Evolutionary conservation across 2,113 vertebrate genomes (phyloP), one percentile per base, ranked within the genome.

Genomic region (Piprites chloris): DNA sequence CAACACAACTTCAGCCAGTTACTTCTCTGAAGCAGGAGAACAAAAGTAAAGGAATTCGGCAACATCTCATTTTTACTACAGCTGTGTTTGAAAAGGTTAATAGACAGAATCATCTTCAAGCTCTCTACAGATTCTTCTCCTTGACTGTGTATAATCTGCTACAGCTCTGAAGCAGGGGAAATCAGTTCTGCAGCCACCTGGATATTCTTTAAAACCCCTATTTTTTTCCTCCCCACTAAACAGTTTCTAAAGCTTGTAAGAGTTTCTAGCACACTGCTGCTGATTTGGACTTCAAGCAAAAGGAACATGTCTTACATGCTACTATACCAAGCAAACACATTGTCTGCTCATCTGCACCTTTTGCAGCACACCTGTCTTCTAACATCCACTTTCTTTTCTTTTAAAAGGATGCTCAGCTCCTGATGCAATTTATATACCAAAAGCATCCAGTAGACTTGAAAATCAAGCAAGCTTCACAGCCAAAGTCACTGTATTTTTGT

Each of bases 51-150:
- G 37, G 15, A 68, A 90, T 63, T 68, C 49, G 65, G 56, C 85
- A 94, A 86, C 72, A 63, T 62, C 62, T 86, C 65, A 52, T 75
- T 96, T 94, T 85, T 67, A 81, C 41, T 75, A 74, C 82, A 84
- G 76, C 59, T 84, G 49, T 66, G 49, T 85, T 91, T 94, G 66
- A 94, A 95, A 84, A 92, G 62, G 66, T 93, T 92, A 95, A 95
- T 55, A 39, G 78, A 94, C 37, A 89, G 85, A 85, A 91, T 58
- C 79, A 89, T 87, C 89, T 91, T 83, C 47, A 80, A 88, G 73
- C 14, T 44, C 71, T 89, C 89, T 69, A 80, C 17, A 94, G 55
- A 69, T 39, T 89, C 66, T 90, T 80, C 39, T 95, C 56, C 61
- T 50, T 90, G 46, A 61, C 44, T 89, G 33, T 53, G 63, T 91